Conservation (phyloP, 35 echinoderm and acorn worm species). For the Hemicentrotus pulcherrimus region DNA sequence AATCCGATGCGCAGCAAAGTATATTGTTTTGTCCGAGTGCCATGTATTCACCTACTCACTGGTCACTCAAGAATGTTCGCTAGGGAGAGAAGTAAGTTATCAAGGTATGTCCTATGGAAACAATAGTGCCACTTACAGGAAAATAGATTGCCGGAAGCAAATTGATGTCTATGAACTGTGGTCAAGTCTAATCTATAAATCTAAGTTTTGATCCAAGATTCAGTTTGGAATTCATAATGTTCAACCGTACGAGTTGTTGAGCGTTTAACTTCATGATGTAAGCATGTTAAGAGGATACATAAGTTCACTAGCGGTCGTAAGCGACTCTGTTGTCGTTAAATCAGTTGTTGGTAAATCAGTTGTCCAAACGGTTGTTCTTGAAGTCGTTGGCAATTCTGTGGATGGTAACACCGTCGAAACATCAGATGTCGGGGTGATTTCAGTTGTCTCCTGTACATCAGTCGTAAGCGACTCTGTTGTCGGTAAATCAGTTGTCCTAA, state of each 20-base stretch:
- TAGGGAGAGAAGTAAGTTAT: not conserved
- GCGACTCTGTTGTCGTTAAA: not conserved
- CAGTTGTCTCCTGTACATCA: not conserved
- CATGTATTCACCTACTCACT: not conserved
- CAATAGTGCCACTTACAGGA: not conserved
- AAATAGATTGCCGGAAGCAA: not conserved
- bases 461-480: not conserved
- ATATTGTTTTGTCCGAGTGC: not conserved
- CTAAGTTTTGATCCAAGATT: too few relatives aligned
- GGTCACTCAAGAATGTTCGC: not conserved
- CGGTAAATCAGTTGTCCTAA: not conserved
- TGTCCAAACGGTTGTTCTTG: too few relatives aligned
- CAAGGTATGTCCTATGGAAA: not conserved
- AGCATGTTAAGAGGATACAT: too few relatives aligned
- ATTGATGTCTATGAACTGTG: too few relatives aligned
- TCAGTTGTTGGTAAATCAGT: not conserved
- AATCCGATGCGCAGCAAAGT: not conserved
- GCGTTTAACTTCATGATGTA: too few relatives aligned
- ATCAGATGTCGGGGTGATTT: too few relatives aligned
- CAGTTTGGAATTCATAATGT: too few relatives aligned
- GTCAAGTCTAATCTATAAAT: too few relatives aligned
- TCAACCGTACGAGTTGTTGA: too few relatives aligned
- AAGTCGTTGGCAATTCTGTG: too few relatives aligned
- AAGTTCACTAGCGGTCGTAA: not conserved
- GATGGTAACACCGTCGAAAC: too few relatives aligned